Base-by-base conservation (phyloP, 2,113 vertebrate genomes). In the Egretta garzetta region DNA sequence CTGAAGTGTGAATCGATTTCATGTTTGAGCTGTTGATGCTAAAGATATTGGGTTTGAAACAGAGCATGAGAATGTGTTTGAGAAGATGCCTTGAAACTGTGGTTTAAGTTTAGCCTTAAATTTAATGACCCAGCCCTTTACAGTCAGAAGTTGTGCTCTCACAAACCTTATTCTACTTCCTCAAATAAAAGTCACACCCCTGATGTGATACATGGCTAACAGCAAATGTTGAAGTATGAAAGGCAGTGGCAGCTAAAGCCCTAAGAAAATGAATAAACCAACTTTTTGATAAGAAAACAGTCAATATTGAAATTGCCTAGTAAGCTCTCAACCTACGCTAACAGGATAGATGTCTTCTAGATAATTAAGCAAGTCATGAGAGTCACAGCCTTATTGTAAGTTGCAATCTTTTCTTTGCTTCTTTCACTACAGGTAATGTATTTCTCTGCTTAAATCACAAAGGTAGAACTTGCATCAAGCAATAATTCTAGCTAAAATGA, bases 61-160 rank as follows among this genome's bases (percentile, higher is more conserved):
- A 85, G 15, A n/a, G 52, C 0, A 0, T 2, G 19, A 79, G 27
- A 66, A 33, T 0, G 2, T 0, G 0, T 45, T 67, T 59, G 75
- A 66, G 70, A 88, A 66, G 17, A 32, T 27, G 8, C 24, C 68
- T 41, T 11, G 5, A 66, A 75, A 59, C 2, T 37, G 53, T 19
- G 59, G 63, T 80, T 80, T 56, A 79, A 75, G 26, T 80, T 47
- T 64, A 30, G n/a, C 43, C 43, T 86, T 63, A 72, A 75, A 80
- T 72, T 47, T 68, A 94, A 94, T 10, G 45, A 60, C 35, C 18
- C 16, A 26, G 71, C 30, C 58, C 35, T 73, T 76, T 68, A 75
- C 10, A 88, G 63, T 52, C 45, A 83, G 53, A 49, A 82, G 49
- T n/a, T 88, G 53, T 60, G 63, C 56, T 87, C 43, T 68, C 3